Evolutionary conservation across 2,888 invertebrate genomes (phyloP).

Genomic region (Desoria tigrina): DNA sequence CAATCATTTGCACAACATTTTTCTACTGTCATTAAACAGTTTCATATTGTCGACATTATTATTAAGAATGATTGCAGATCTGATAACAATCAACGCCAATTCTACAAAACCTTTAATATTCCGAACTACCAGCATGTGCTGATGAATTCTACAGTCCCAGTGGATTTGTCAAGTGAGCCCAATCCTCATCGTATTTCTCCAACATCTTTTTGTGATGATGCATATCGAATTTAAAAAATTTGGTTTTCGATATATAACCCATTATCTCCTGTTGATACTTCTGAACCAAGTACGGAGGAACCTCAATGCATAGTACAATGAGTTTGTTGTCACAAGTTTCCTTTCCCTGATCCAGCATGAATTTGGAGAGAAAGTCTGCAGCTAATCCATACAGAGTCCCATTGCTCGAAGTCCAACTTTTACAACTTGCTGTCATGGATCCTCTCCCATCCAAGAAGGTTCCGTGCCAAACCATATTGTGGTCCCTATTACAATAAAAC

Average conservation of each 20-base stretch:
- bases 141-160: too few relatives aligned
- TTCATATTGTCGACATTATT: too few relatives aligned
- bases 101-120: too few relatives aligned
- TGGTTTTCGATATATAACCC: not conserved
- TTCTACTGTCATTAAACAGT: too few relatives aligned
- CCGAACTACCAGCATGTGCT: too few relatives aligned
- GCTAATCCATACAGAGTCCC: constrained; percentile 76
- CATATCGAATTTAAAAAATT: too few relatives aligned
- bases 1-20: too few relatives aligned
- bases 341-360: constrained; percentile 74
- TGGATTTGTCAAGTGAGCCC: too few relatives aligned
- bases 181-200: constrained; percentile 18
- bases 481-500: constrained; percentile 73
- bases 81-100: too few relatives aligned
- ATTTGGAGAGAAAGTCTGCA: constrained; percentile 73
- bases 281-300: constrained; percentile 14
- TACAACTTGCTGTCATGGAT: constrained; percentile 25
- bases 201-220: constrained; percentile 16
- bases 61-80: too few relatives aligned
- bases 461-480: constrained; percentile 94
- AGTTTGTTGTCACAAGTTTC: constrained; percentile 83
- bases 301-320: constrained; percentile 84
- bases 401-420: constrained; percentile 73
- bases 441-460: constrained; percentile 11
- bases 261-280: not conserved